These are phyloP conservation scores for Maccullochella peelii DNA, from an alignment of 2,113 vertebrate genomes.

Conservation along the genomic window DNA sequence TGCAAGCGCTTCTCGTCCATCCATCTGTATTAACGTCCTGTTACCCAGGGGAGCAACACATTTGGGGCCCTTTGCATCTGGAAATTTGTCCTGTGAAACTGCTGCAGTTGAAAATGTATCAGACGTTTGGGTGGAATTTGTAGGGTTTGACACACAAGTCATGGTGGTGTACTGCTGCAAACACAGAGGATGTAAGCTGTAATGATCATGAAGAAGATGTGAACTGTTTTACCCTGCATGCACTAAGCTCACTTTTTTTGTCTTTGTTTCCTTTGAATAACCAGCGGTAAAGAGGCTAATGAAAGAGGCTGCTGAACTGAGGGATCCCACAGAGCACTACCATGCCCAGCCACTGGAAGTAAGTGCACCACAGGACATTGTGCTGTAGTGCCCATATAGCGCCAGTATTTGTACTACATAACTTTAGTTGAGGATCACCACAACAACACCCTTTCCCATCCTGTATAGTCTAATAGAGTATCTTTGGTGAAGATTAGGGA, in stretches of 20 bases:
- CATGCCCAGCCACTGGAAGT: slow-evolving; percentile 98
- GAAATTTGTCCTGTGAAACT: neutral
- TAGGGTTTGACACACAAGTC: neutral
- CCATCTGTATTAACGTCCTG: slow-evolving; percentile 18
- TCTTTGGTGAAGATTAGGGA: slow-evolving; percentile 3
- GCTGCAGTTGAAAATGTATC: neutral
- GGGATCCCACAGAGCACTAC: slow-evolving; percentile 98
- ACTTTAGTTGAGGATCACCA: neutral
- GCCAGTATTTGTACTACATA: neutral
- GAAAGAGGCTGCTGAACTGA: slow-evolving; percentile 97
- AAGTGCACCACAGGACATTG: slow-evolving; percentile 61
- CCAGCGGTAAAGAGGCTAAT: slow-evolving; percentile 98
- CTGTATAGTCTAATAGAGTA: neutral
- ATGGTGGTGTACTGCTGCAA: neutral
- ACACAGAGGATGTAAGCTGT: neutral
- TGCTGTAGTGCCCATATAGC: neutral
- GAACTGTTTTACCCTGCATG: neutral
- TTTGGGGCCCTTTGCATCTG: neutral
- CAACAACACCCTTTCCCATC: neutral
- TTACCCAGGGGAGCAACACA: neutral
- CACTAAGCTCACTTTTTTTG: slow-evolving; percentile 27
- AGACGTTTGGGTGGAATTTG: neutral
- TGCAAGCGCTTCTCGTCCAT: slow-evolving; percentile 19
- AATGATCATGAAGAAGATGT: neutral
- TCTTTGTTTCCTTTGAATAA: slow-evolving; percentile 63